phyloP scores from a whole-genome alignment of 1,140 invertebrate species.

The Drosophila jambulina region DNA sequence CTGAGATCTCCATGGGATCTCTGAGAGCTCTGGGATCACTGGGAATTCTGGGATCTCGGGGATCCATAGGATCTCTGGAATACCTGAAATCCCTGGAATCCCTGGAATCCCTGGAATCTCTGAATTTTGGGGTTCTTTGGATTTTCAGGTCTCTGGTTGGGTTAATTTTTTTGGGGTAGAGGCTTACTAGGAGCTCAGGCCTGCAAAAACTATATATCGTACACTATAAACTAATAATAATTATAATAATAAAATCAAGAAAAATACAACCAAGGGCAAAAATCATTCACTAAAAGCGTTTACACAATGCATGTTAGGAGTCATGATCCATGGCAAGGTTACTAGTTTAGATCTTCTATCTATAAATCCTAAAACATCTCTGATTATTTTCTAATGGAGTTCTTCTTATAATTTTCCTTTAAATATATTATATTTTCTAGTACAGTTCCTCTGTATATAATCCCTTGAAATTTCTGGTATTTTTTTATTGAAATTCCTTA shows the following conservation, averaged over 20 bases:
- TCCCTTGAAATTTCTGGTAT: background rate
- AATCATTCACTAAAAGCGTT: slow-evolving; percentile 78
- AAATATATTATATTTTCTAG: too few species aligned
- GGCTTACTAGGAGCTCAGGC: background rate
- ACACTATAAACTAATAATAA: slow-evolving; percentile 13
- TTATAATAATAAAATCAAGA: slow-evolving; percentile 5
- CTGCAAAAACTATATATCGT: slow-evolving; percentile 19
- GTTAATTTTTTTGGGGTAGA: background rate
- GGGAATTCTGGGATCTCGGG: too few species aligned
- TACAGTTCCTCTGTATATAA: background rate
- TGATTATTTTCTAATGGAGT: too few species aligned
- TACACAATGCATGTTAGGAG: slow-evolving; percentile 60
- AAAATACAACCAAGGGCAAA: slow-evolving; percentile 54
- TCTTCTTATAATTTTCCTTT: too few species aligned
- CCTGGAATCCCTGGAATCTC: background rate
- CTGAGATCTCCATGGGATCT: too few species aligned
- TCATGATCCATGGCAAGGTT: slow-evolving; percentile 1
- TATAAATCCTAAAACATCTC: background rate
- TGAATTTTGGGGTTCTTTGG: background rate
- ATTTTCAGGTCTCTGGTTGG: background rate
- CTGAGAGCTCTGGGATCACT: too few species aligned
- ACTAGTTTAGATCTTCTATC: background rate
- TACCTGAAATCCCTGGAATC: too few species aligned
- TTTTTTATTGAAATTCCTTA: too few species aligned
- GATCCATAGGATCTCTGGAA: too few species aligned